Percentiles rank a stretch among this genome's conserved stretches.
phyloP scores from a whole-genome alignment of 1,140 invertebrate species.

The Gryllus bimaculatus region DNA sequence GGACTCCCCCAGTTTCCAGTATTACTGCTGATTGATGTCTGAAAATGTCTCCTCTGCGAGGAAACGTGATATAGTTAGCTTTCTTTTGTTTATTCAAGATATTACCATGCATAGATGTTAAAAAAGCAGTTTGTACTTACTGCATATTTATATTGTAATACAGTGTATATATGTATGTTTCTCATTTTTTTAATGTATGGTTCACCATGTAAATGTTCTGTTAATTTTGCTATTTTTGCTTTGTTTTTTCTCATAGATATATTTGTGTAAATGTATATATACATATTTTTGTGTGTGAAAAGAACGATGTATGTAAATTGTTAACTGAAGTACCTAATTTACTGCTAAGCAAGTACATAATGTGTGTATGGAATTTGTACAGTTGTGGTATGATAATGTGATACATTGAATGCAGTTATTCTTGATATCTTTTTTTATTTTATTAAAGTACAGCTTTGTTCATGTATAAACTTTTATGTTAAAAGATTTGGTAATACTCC shows the following conservation, averaged over 20 bases:
- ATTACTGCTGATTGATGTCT: not conserved
- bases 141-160: not conserved
- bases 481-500: no score
- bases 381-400: not conserved
- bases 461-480: no score
- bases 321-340: constrained; percentile 1
- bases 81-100: not conserved
- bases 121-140: not conserved
- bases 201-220: not conserved
- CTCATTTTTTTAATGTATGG: not conserved
- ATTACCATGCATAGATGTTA: not conserved
- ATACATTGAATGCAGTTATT: not conserved
- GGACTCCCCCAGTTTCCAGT: not conserved
- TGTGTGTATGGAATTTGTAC: not conserved
- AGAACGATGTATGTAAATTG: not conserved
- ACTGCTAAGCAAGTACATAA: not conserved
- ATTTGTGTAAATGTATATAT: not conserved
- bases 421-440: no score
- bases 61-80: not conserved
- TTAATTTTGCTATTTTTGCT: not conserved
- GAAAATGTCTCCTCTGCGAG: not conserved
- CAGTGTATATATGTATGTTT: not conserved
- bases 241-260: not conserved
- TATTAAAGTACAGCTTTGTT: no score
- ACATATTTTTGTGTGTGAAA: not conserved